These are phyloP conservation scores for Tiaroga cobitis DNA, from an alignment of 2,797 vertebrate genomes.

Conservation along the genomic window DNA sequence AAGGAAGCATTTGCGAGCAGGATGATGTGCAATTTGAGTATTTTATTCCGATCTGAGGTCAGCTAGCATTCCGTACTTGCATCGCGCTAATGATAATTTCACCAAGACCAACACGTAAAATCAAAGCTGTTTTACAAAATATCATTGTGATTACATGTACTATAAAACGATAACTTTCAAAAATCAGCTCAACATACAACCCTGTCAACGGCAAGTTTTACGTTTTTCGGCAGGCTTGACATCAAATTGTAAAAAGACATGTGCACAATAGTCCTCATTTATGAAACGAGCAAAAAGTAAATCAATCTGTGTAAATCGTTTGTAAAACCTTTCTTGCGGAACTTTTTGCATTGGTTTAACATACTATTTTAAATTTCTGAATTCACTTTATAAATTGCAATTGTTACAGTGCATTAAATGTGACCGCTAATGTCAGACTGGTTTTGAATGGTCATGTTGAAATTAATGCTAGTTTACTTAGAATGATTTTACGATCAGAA, in stretches of 20 bases:
- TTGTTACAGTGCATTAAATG: neutral
- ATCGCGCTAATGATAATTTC: neutral
- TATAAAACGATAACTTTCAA: neutral
- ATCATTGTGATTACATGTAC: constrained; percentile 6
- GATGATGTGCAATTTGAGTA: constrained; percentile 61
- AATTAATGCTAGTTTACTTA: neutral
- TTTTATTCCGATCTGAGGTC: constrained; percentile 63
- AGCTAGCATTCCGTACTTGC: constrained; percentile 73
- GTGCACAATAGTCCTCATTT: neutral
- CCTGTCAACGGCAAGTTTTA: neutral
- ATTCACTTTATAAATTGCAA: too few species aligned
- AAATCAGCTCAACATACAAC: neutral
- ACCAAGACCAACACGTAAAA: constrained; percentile 53
- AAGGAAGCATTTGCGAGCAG: constrained; percentile 52
- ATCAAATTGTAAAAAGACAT: neutral
- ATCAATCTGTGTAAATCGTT: neutral
- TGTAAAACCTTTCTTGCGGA: neutral
- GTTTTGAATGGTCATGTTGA: neutral
- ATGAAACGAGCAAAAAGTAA: neutral
- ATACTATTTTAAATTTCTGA: neutral
- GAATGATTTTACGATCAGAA: neutral
- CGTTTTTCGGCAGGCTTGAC: neutral
- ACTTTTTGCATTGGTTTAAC: neutral
- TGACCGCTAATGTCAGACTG: neutral
- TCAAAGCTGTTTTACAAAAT: constrained; percentile 54